Base-by-base conservation (phyloP, 2,888 invertebrate genomes). In the Criorhina ranunculi region DNA sequence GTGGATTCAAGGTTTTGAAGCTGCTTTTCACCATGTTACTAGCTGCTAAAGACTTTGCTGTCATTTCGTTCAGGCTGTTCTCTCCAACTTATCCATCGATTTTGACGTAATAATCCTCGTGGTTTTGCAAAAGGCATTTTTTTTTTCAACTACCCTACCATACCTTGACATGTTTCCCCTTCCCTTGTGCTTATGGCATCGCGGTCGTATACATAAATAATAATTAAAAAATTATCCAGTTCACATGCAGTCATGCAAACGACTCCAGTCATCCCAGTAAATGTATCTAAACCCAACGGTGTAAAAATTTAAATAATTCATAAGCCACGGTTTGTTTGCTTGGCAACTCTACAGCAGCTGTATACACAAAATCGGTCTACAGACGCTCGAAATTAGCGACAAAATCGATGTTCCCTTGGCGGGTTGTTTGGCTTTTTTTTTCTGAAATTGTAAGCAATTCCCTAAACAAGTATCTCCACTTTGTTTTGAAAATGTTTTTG, bases 401-500 rank as follows among this genome's bases (percentile, higher is more conserved):
- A 24, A 24, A 24, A 24, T 24, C 24, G 24, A 24, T 24, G 24
- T 24, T 11, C 19, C 19, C 19, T 11, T 17, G 7, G 5, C 1
- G 46, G 19, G 4, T 19, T 44, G 44, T 44, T 17, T 1, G 12
- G 3, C 8, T 8, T 17, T 17, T 44, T 4, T n/a, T 40, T 12
- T 11, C 35, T 35, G 2, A 5, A 12, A 12, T 12, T 12, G 12
- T 12, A 5, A 6, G 8, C 46, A 46, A 46, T 46, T 46, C 19
- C 46, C 46, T 31, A 53, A 53, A 53, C 53, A 53, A 53, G 53
- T 53, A 53, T 53, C 31, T 53, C 12, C 53, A 53, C 53, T 53
- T 53, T 53, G 53, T 46, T 46, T 31, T 12, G 12, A 53, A n/a
- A 53, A 53, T 53, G 24, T 24, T 24, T 1, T 24, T 24, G n/a